Evolutionary conservation across 2,797 vertebrate genomes (phyloP).

Genomic region (Acrossocheilus fasciatus): DNA sequence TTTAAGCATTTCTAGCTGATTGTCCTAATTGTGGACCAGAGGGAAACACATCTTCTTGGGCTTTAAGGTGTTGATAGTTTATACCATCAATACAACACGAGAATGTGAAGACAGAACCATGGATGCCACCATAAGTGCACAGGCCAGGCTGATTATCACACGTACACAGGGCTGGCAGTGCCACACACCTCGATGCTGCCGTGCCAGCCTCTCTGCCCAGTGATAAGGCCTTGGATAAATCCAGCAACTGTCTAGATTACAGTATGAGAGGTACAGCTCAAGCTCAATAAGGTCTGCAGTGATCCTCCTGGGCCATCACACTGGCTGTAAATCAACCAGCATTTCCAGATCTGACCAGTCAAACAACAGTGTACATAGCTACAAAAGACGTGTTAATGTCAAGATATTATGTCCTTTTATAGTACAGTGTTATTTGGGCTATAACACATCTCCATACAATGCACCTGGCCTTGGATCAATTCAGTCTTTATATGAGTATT

Average conservation of each 20-base stretch:
- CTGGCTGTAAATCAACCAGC: conserved; percentile 27
- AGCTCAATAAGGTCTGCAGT: conserved; percentile 29
- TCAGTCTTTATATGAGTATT: neutral
- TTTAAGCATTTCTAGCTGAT: conserved; percentile 3
- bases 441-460: neutral
- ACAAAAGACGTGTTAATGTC: conserved; percentile 32
- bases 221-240: conserved; percentile 45
- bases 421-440: neutral
- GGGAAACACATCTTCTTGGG: conserved; percentile 1
- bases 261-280: conserved; percentile 6
- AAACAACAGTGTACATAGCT: neutral
- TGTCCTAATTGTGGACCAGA: neutral
- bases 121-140: conserved; percentile 10
- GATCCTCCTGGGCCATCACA: conserved; percentile 30
- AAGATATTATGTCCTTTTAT: conserved; percentile 8
- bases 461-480: neutral
- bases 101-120: conserved; percentile 29
- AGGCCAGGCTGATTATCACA: conserved; percentile 18
- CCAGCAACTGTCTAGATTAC: conserved; percentile 38
- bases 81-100: neutral
- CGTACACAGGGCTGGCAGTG: neutral
- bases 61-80: neutral
- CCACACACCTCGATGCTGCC: conserved; percentile 13
- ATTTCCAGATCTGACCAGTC: conserved; percentile 13
- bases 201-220: conserved; percentile 27